Conservation (phyloP, 2,113 vertebrate species). For the Columba livia region DNA sequence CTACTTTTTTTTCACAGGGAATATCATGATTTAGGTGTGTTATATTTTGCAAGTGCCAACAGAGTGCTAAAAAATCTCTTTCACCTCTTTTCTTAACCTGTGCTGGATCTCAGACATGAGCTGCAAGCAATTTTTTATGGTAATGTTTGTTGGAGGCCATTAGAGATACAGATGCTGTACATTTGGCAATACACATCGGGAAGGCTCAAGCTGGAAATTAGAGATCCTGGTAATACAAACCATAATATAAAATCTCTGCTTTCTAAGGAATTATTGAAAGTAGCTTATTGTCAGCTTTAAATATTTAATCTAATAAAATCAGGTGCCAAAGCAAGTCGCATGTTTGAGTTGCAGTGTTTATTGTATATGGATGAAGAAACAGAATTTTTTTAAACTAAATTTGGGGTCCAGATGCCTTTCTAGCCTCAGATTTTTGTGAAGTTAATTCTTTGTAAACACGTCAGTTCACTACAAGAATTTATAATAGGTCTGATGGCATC, state of each 20-base stretch:
- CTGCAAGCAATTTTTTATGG: conserved; percentile 26
- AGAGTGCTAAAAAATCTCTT: conserved; percentile 4
- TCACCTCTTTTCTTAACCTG: conserved; percentile 25
- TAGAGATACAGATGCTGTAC: conserved; percentile 12
- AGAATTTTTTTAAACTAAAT: conserved; percentile 1
- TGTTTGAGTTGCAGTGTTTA: not conserved
- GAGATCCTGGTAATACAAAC: conserved; percentile 56
- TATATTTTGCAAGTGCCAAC: conserved; percentile 13
- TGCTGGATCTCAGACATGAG: conserved; percentile 24
- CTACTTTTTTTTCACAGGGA: conserved; percentile 33
- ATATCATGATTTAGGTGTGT: not conserved
- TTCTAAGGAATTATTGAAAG: conserved; percentile 46
- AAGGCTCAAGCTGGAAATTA: conserved; percentile 29
- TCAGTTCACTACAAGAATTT: not conserved
- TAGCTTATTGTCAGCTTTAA: conserved; percentile 51
- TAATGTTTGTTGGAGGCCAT: conserved; percentile 26
- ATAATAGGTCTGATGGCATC: not conserved
- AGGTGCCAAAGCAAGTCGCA: conserved; percentile 16
- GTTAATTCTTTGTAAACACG: not conserved
- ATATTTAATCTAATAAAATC: conserved; percentile 65
- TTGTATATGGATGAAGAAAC: not conserved
- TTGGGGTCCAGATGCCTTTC: not conserved
- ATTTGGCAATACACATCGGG: conserved; percentile 27
- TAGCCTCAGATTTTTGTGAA: not conserved
- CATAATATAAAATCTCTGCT: conserved; percentile 17